Conservation (phyloP, 1,140 invertebrate genomes). For the Ruditapes philippinarum region DNA sequence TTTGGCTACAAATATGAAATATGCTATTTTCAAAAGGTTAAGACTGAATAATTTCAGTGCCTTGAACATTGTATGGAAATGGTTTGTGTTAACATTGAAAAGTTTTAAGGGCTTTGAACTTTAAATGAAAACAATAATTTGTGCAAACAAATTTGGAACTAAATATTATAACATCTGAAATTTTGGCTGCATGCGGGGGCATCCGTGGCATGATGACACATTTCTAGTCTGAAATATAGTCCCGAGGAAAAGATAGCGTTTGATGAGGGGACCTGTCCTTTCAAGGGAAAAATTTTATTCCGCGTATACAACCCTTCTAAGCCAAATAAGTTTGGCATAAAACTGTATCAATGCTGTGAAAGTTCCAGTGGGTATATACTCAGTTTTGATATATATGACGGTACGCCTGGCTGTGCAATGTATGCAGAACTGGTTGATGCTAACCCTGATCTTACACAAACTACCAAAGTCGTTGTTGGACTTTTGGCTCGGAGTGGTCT, state of each 20-base stretch:
- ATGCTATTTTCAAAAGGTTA: no score
- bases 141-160: no score
- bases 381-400: slow-evolving; percentile 58
- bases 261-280: slow-evolving; percentile 63
- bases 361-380: slow-evolving; percentile 33
- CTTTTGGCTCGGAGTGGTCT: background rate
- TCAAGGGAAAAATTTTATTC: slow-evolving; percentile 58
- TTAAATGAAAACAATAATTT: no score
- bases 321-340: slow-evolving; percentile 62
- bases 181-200: no score
- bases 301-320: slow-evolving; percentile 69
- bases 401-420: background rate
- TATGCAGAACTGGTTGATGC: slow-evolving; percentile 32
- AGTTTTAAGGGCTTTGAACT: no score
- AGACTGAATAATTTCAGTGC: no score
- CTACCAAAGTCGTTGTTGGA: slow-evolving; percentile 53
- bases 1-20: no score
- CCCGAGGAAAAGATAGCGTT: slow-evolving; percentile 11
- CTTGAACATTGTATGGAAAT: no score
- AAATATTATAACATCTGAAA: no score
- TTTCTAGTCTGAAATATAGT: slow-evolving; percentile 31
- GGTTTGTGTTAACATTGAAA: no score
- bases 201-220: no score
- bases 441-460: background rate
- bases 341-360: background rate